A percentile compares a stretch with the other conserved stretches of the same genome.
These are phyloP conservation scores for Acleris holmiana DNA, from an alignment of 2,888 invertebrate species.

Conservation along the genomic window DNA sequence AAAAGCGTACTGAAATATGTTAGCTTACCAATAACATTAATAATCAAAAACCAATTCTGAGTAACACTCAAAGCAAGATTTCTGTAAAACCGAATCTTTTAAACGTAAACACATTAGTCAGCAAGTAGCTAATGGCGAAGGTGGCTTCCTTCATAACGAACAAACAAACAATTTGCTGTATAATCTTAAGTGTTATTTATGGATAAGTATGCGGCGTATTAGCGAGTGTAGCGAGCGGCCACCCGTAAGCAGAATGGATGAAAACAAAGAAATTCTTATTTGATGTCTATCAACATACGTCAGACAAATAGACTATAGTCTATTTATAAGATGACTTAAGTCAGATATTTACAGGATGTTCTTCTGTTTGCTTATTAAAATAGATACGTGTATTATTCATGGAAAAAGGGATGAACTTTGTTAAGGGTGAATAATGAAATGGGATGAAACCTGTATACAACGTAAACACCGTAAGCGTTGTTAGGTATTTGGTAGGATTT, in stretches of 20 bases:
- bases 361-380: too few species aligned
- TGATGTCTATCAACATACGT: conserved; percentile 7
- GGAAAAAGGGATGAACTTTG: too few species aligned
- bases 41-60: background rate
- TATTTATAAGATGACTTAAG: too few species aligned
- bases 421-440: too few species aligned
- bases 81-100: conserved; percentile 42
- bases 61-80: conserved; percentile 38
- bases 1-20: too few species aligned
- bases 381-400: too few species aligned
- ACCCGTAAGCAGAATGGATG: conserved; percentile 13
- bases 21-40: too few species aligned
- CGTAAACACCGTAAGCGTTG: too few species aligned
- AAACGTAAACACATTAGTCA: conserved; percentile 70
- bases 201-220: conserved; percentile 39
- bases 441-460: too few species aligned
- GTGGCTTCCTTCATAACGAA: conserved; percentile 63
- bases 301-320: too few species aligned
- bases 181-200: conserved; percentile 47
- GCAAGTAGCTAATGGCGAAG: conserved; percentile 61
- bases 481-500: too few species aligned
- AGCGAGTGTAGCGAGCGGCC: conserved; percentile 5
- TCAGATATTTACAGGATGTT: too few species aligned
- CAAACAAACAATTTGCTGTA: conserved; percentile 63
- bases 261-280: conserved; percentile 1